Evolutionary conservation across 30 jellyfish, hydroid and myxozoan genomes (phyloP).

Genomic region (Chironex yamaguchii): DNA sequence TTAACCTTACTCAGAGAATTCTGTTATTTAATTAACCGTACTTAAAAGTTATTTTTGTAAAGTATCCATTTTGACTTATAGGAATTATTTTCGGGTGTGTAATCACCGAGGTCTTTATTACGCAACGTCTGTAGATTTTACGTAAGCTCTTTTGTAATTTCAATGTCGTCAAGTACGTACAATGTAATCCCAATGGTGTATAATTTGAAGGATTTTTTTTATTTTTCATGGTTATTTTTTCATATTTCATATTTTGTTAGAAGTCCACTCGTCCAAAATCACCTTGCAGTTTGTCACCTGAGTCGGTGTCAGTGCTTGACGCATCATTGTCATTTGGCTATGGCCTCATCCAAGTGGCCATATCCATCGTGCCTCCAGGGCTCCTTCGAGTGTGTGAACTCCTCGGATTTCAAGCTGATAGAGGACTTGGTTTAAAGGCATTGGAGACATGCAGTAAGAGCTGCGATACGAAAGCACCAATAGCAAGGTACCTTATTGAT

Average conservation of each 20-base stretch:
- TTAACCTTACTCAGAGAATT: too few species aligned
- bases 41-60: too few species aligned
- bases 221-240: not conserved
- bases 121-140: too few species aligned
- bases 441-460: conserved; percentile 84
- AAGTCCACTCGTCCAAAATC: conserved; percentile 59
- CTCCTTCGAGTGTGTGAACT: conserved; percentile 94
- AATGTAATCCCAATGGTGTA: too few species aligned
- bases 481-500: too few species aligned
- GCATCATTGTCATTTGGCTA: conserved; percentile 93
- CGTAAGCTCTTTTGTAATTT: too few species aligned
- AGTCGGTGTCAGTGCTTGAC: conserved; percentile 38
- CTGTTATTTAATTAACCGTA: too few species aligned
- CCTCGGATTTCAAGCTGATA: conserved; percentile 92
- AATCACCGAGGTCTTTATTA: too few species aligned
- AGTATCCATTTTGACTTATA: too few species aligned
- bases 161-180: too few species aligned
- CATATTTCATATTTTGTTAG: conserved; percentile 35
- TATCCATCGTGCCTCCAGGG: conserved; percentile 93
- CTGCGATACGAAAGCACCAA: conserved; percentile 96
- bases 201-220: too few species aligned
- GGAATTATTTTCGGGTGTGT: too few species aligned
- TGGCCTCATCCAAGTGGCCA: conserved; percentile 97
- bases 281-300: conserved; percentile 73
- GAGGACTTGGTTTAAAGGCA: conserved; percentile 81